Evolutionary conservation across 2,888 invertebrate genomes (phyloP), one percentile per base, ranked within the genome.

Genomic region (Timema cristinae): DNA sequence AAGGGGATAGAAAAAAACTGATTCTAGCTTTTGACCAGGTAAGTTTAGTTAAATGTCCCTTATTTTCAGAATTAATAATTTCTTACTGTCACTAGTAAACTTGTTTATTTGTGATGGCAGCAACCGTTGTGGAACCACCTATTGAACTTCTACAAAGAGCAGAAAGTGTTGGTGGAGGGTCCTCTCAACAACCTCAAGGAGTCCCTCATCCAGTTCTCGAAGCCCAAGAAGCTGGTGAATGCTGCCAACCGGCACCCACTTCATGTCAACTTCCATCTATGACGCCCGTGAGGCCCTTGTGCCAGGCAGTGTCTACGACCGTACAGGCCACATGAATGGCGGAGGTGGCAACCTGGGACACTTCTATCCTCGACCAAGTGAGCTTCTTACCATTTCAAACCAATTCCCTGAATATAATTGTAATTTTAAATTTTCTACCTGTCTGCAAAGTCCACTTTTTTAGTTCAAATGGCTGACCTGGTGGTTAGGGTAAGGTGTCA

Each of bases 71-170:
- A n/a, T n/a, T n/a, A n/a, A 66, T 49, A 16, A 11, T 11, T 52
- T 11, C 54, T 52, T 10, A 52, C 54, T 66, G 10, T 16, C n/a
- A n/a, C n/a, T n/a, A n/a, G n/a, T n/a, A n/a, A n/a, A n/a, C n/a
- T n/a, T n/a, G 10, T 47, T 67, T 67, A 49, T 69, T 16, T 50
- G 48, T 70, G 52, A 15, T 72, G 63, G 10, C 71, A 86, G 84
- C 98, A 99, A 84, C 95, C 96, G 0, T 86, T 99, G 1, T 99
- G 99, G 99, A 98, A 99, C 82, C 98, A 99, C 80, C 85, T 99
- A 77, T 86, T 99, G 74, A 95, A 94, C 61, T 97, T 97, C 81
- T 98, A 97, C 85, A 98, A 99, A 82, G 98, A 98, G 81, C 94
- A 98, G 76, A 94, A 95, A 81, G 95, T 96, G 56, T 85, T 99